These are phyloP conservation scores for Oreochromis niloticus DNA, from an alignment of 2,113 vertebrate genomes.

Conservation along the genomic window DNA sequence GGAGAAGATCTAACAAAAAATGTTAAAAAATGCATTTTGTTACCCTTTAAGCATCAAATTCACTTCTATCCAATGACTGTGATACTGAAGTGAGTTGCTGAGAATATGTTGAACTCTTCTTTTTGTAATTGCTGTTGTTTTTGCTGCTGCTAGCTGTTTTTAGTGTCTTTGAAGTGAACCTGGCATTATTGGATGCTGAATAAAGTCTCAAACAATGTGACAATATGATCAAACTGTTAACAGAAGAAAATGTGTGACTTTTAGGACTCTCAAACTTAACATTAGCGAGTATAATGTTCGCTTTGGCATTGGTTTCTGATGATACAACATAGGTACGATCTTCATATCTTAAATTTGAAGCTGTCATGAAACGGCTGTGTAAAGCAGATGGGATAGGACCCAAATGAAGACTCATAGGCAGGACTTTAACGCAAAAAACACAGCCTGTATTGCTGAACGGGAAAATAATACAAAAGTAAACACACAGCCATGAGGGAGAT, in stretches of 20 bases:
- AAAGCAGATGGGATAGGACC: neutral
- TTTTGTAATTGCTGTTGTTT: rapidly evolving
- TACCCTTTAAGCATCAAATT: neutral
- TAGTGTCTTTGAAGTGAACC: neutral
- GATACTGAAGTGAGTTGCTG: neutral
- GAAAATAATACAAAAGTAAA: neutral
- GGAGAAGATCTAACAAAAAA: no score
- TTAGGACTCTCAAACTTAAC: neutral
- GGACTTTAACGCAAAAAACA: neutral
- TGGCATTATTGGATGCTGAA: neutral
- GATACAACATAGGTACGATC: rapidly evolving
- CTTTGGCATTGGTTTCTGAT: neutral
- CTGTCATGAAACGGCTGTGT: neutral
- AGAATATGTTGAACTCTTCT: neutral
- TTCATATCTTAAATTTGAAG: neutral
- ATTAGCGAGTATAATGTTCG: neutral
- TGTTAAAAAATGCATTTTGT: neutral
- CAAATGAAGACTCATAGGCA: neutral
- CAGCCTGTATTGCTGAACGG: neutral
- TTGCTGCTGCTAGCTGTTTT: rapidly evolving
- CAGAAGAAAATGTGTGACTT: neutral
- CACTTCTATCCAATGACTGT: neutral
- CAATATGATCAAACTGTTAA: neutral
- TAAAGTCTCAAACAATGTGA: neutral
- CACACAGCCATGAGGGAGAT: neutral